These are phyloP conservation scores for Jacana jacana DNA, from an alignment of 2,113 vertebrate species.

Conservation along the genomic window DNA sequence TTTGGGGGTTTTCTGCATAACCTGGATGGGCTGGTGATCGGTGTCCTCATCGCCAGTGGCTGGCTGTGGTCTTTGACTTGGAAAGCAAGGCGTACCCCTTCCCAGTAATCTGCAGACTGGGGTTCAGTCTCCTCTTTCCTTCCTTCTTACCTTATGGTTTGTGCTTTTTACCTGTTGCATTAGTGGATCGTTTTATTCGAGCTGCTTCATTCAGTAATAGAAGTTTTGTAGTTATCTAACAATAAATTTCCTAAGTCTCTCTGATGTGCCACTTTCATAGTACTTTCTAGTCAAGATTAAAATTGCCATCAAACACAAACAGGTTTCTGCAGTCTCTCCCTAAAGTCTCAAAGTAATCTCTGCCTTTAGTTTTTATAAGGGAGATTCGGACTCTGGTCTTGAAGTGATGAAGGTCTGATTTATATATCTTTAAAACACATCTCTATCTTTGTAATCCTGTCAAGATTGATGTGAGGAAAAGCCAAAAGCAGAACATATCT, in stretches of 20 bases:
- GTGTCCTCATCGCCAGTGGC: background rate
- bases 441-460: background rate
- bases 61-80: background rate
- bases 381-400: background rate
- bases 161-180: background rate
- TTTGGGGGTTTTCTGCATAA: background rate
- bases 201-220: background rate
- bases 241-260: background rate
- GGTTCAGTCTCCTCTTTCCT: background rate
- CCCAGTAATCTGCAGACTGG: background rate
- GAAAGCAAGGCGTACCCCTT: background rate
- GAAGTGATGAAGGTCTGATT: background rate
- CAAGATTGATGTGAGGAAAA: background rate
- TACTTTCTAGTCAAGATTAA: background rate
- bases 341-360: background rate
- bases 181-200: background rate
- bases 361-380: background rate
- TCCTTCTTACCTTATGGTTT: rapidly evolving
- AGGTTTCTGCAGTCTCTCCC: background rate
- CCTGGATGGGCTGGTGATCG: background rate
- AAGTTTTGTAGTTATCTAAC: background rate
- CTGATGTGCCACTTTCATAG: background rate
- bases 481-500: background rate
- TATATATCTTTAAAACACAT: background rate
- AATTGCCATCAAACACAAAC: background rate